These are phyloP conservation scores for Zenarchopterus dispar DNA, from an alignment of 2,797 vertebrate genomes.

Conservation along the genomic window DNA sequence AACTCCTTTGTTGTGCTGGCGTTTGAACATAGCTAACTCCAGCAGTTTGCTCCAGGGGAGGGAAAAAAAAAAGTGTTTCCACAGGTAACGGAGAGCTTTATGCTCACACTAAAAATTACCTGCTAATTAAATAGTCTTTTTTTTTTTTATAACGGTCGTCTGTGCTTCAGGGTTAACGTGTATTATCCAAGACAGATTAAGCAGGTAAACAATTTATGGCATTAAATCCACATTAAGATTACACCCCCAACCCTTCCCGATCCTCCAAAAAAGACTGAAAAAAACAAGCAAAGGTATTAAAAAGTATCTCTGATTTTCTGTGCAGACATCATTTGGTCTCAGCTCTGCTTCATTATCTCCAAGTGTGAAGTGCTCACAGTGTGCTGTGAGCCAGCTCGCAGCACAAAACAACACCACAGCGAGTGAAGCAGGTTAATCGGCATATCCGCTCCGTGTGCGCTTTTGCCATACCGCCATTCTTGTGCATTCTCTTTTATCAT, in stretches of 20 bases:
- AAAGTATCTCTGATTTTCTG: conserved; percentile 55
- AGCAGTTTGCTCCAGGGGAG: conserved; percentile 1
- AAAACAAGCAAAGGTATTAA: not conserved
- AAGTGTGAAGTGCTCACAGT: conserved; percentile 33
- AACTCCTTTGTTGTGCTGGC: conserved; percentile 14
- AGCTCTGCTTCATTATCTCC: conserved; percentile 54
- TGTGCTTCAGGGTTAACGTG: conserved; percentile 42
- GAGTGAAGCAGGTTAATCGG: conserved; percentile 37
- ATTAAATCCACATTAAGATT: conserved; percentile 19
- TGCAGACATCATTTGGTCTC: conserved; percentile 48
- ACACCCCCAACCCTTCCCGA: conserved; percentile 22
- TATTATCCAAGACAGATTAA: conserved; percentile 55
- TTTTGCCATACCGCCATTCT: conserved; percentile 51
- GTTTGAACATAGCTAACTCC: conserved; percentile 27
- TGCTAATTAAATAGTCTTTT: conserved; percentile 51
- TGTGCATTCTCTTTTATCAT: conserved; percentile 76
- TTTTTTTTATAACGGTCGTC: conserved; percentile 28
- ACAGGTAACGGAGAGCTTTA: conserved; percentile 45
- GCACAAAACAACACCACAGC: conserved; percentile 24
- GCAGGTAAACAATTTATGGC: conserved; percentile 55
- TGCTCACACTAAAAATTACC: conserved; percentile 31
- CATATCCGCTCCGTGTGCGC: conserved; percentile 30
- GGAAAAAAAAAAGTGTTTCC: conserved; percentile 7
- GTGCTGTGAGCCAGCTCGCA: conserved; percentile 42
- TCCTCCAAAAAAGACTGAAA: conserved; percentile 11